Evolutionary conservation across 2,797 vertebrate species (phyloP).

Genomic region (Nyctibius grandis): DNA sequence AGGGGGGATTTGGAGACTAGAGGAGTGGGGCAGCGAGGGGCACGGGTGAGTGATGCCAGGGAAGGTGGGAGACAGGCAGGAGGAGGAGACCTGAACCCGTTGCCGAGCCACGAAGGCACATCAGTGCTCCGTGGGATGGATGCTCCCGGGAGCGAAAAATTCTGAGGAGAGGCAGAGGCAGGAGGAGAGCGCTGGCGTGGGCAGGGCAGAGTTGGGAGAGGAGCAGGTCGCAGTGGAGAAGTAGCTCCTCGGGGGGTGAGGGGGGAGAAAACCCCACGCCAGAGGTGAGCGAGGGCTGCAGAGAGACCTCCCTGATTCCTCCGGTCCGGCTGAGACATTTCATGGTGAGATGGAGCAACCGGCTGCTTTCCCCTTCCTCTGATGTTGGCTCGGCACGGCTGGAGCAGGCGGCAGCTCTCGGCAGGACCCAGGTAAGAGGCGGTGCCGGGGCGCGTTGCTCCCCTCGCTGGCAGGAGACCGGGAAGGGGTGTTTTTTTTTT

Average conservation of each 20-base stretch:
- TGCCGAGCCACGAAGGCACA: slow-evolving; percentile 1
- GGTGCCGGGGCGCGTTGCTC: background rate
- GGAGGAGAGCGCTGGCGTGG: slow-evolving; percentile 49
- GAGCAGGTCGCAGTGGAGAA: slow-evolving; percentile 28
- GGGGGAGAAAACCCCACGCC: background rate
- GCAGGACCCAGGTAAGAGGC: slow-evolving; percentile 62
- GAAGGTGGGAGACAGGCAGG: background rate
- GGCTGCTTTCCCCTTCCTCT: slow-evolving; percentile 15
- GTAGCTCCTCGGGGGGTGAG: background rate
- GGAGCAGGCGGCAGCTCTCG: slow-evolving; percentile 50
- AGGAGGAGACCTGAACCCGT: slow-evolving; percentile 23
- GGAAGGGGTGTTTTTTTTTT: background rate
- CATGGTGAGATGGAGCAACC: slow-evolving; percentile 33
- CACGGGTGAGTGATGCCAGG: background rate
- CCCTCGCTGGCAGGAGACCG: background rate
- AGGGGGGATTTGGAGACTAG: background rate
- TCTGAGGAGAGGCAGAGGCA: slow-evolving; percentile 53
- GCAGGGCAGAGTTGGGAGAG: slow-evolving; percentile 60
- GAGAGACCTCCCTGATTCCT: background rate
- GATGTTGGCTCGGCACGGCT: slow-evolving; percentile 31
- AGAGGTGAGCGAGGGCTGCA: background rate
- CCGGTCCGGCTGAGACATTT: background rate
- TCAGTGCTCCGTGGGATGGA: slow-evolving; percentile 54
- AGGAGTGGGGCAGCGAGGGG: background rate
- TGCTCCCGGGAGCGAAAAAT: slow-evolving; percentile 21